Percentiles rank a stretch among this genome's conserved stretches.
Evolutionary conservation across 2,888 invertebrate genomes (phyloP).

Genomic region (Netelia melanura): DNA sequence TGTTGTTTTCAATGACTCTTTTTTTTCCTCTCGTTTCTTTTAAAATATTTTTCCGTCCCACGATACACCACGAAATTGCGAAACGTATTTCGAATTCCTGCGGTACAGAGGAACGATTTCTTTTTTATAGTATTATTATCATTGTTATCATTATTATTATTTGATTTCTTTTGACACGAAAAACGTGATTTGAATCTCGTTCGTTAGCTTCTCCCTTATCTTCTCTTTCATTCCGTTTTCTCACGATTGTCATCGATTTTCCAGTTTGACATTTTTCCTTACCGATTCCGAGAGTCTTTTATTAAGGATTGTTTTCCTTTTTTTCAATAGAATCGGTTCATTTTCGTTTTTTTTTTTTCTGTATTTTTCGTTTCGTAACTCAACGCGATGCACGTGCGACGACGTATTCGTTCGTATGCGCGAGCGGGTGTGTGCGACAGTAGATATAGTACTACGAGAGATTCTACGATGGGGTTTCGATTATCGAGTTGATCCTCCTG

Average conservation of each 20-base stretch:
- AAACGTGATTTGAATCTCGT: neutral
- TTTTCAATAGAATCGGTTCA: too few species aligned
- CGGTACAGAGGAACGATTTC: too few species aligned
- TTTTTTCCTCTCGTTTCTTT: constrained; percentile 24
- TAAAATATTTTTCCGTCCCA: neutral
- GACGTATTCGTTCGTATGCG: neutral
- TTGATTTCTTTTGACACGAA: neutral
- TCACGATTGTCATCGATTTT: too few species aligned
- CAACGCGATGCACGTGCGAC: constrained; percentile 17
- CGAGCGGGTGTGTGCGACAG: neutral
- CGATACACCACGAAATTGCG: too few species aligned
- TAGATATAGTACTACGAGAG: neutral
- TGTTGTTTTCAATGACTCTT: constrained; percentile 3
- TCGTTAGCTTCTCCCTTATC: too few species aligned
- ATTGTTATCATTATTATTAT: neutral
- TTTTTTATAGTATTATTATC: neutral
- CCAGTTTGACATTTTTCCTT: too few species aligned
- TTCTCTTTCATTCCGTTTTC: too few species aligned
- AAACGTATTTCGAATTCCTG: too few species aligned
- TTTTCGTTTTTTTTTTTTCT: neutral
- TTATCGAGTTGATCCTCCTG: constrained; percentile 40
- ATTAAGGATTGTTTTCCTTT: too few species aligned
- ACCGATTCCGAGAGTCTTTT: too few species aligned
- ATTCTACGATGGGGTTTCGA: constrained; percentile 6
- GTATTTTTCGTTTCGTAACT: constrained; percentile 17